Conservation (phyloP, 1,140 invertebrate genomes). For the Temnothorax curvispinosus region DNA sequence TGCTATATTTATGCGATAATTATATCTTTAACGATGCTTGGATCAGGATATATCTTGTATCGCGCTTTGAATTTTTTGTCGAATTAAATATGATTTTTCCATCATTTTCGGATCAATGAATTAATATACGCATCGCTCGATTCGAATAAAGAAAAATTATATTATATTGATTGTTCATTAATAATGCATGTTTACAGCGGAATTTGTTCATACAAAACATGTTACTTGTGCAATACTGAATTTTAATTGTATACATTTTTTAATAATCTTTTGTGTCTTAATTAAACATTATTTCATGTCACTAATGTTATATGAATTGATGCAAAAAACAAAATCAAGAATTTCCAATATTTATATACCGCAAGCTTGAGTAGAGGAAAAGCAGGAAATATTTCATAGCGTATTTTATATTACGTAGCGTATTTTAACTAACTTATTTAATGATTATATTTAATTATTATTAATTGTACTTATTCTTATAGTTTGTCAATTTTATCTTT, state of each 20-base stretch:
- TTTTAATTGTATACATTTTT: conserved; percentile 24
- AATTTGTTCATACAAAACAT: conserved; percentile 4
- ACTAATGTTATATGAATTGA: not conserved
- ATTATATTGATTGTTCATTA: not conserved
- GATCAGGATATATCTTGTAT: not conserved
- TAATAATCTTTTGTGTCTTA: not conserved
- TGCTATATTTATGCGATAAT: conserved; percentile 19
- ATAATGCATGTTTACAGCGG: not conserved
- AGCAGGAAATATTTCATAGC: not conserved
- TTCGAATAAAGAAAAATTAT: conserved; percentile 1
- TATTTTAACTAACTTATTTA: not conserved
- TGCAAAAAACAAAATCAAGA: not conserved
- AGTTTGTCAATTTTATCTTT: not conserved
- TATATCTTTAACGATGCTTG: conserved; percentile 10
- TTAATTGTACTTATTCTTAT: not conserved
- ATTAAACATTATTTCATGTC: not conserved
- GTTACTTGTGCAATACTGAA: not conserved
- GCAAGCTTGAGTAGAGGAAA: not conserved
- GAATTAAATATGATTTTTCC: not conserved
- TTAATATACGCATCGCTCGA: not conserved
- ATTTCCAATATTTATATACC: not conserved
- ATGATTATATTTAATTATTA: not conserved
- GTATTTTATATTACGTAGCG: not conserved
- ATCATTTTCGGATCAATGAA: not conserved
- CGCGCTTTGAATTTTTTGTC: not conserved